Percentiles rank a stretch among this genome's conserved stretches.
phyloP scores from a whole-genome alignment of 2,797 vertebrate genomes.

The Phataginus tetradactyla region DNA sequence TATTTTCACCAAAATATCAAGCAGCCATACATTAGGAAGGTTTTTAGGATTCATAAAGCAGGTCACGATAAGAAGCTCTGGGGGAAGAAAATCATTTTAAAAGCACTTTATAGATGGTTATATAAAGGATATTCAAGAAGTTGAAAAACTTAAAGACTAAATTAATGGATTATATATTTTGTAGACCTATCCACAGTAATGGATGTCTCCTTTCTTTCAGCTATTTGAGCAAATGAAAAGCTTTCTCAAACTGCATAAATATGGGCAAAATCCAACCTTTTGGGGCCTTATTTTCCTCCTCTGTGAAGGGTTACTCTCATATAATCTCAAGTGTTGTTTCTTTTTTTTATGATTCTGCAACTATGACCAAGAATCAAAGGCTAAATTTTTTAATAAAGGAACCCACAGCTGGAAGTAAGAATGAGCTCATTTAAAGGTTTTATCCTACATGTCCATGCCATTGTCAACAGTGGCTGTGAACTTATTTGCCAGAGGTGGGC shows the following conservation, averaged over 20 bases:
- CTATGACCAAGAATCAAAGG: neutral
- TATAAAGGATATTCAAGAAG: neutral
- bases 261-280: neutral
- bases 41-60: neutral
- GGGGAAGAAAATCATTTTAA: neutral
- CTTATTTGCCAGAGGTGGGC: neutral
- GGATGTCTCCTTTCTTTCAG: neutral
- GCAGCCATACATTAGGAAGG: neutral
- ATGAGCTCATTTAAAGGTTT: neutral
- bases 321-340: neutral
- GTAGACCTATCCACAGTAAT: neutral
- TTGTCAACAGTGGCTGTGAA: neutral
- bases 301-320: neutral
- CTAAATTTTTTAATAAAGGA: conserved; percentile 30
- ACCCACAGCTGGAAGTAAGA: neutral
- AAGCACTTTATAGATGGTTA: neutral
- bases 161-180: neutral
- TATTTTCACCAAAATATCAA: neutral
- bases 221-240: neutral
- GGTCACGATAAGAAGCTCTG: neutral
- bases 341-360: neutral
- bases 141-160: neutral
- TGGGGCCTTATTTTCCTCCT: neutral
- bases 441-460: neutral
- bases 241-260: neutral